Evolutionary conservation across 2,113 vertebrate genomes (phyloP).

Genomic region (Lates calcarifer): DNA sequence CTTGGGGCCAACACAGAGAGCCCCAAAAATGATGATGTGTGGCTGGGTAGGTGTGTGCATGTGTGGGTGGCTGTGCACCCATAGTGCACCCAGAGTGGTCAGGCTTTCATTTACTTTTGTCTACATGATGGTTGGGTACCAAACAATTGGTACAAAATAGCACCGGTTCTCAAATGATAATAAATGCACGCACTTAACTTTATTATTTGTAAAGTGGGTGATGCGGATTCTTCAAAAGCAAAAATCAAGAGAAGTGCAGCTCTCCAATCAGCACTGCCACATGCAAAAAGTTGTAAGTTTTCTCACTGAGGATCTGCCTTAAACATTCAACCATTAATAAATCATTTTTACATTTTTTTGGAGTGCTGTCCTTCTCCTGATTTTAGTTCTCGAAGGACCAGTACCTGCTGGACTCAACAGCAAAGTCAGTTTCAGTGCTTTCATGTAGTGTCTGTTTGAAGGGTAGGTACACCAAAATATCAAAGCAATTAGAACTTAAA

Average conservation of each 20-base stretch:
- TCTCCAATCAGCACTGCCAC: not conserved
- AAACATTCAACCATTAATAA: not conserved
- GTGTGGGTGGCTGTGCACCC: no score
- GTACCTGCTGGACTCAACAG: not conserved
- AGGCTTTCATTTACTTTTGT: not conserved
- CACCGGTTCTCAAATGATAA: not conserved
- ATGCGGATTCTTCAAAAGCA: not conserved
- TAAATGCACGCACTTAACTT: not conserved
- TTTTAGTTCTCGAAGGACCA: not conserved
- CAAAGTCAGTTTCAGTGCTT: not conserved
- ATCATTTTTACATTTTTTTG: not conserved
- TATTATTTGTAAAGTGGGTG: not conserved
- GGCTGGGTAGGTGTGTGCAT: not conserved
- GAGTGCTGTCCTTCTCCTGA: not conserved
- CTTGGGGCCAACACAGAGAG: not conserved
- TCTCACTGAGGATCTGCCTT: not conserved
- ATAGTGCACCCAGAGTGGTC: not conserved
- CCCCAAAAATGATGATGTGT: not conserved
- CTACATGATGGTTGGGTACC: not conserved
- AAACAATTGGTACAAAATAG: not conserved
- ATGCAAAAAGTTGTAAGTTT: not conserved
- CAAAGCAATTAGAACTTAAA: no score
- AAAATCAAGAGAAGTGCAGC: not conserved
- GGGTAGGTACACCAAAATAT: not conserved
- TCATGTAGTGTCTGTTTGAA: not conserved